Conservation (phyloP, 2,113 vertebrate species). For the Ammodramus savannarum region DNA sequence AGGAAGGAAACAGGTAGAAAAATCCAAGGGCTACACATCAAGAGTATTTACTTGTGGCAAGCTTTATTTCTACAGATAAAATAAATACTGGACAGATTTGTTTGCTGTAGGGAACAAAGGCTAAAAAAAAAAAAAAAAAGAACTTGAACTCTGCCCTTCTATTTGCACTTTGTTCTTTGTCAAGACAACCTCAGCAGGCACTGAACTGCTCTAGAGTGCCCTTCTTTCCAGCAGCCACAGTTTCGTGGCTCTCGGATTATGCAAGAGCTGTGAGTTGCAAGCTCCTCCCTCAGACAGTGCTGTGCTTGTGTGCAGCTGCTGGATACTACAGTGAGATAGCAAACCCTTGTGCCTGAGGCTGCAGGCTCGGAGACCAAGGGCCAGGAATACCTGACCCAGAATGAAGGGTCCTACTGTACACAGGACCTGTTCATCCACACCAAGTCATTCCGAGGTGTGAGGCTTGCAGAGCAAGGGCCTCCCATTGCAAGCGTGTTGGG, state of each 20-base stretch:
- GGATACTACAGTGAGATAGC: not conserved
- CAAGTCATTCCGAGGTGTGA: not conserved
- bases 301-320: not conserved
- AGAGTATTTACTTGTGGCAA: not conserved
- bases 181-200: not conserved
- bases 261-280: constrained; percentile 62
- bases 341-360: not conserved
- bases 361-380: not conserved
- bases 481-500: rapidly evolving
- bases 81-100: not conserved
- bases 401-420: not conserved
- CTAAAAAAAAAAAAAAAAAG: not conserved
- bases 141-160: not conserved
- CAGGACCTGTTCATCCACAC: not conserved
- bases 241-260: not conserved
- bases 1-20: not conserved
- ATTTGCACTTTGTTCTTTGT: not conserved
- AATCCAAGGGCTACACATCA: not conserved
- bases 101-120: not conserved
- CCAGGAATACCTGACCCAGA: not conserved
- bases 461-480: not conserved
- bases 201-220: not conserved
- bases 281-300: constrained; percentile 4
- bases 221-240: not conserved
- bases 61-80: constrained; percentile 3